These are phyloP conservation scores for Pseudoatta argentina DNA, from an alignment of 1,140 invertebrate genomes.

Conservation along the genomic window DNA sequence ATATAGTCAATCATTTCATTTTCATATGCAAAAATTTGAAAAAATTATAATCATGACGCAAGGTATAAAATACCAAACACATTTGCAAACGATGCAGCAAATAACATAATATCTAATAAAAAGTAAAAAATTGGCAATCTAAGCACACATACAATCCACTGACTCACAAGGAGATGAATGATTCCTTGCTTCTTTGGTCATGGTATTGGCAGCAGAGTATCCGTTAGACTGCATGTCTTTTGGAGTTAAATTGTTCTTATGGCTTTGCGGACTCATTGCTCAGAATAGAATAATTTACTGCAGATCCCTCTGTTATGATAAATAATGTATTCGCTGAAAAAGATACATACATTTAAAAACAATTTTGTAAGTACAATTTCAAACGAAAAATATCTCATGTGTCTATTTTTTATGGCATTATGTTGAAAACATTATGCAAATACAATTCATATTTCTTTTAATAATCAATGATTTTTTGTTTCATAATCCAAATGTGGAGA, in stretches of 20 bases:
- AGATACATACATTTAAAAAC: conserved; percentile 9
- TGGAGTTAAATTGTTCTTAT: conserved; percentile 82
- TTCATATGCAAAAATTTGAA: neutral
- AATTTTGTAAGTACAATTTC: neutral
- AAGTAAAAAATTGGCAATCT: conserved; percentile 82
- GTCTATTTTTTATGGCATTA: neutral
- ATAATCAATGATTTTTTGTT: neutral
- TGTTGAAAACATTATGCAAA: conserved; percentile 28
- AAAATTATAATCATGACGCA: conserved; percentile 2
- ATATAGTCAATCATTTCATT: neutral
- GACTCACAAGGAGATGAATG: conserved; percentile 86
- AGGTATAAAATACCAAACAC: neutral
- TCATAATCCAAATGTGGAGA: neutral
- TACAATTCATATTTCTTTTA: neutral
- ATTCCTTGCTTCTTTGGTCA: conserved; percentile 79
- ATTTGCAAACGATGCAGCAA: conserved; percentile 30
- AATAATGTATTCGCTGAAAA: conserved; percentile 47
- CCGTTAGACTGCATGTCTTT: conserved; percentile 84
- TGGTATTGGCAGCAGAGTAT: conserved; percentile 73
- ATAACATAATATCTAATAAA: conserved; percentile 63
- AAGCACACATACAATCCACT: conserved; percentile 86
- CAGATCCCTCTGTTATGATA: conserved; percentile 8
- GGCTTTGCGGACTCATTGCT: conserved; percentile 84
- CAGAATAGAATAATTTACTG: conserved; percentile 44
- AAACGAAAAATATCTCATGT: neutral